phyloP scores from a whole-genome alignment of 2,113 vertebrate genomes.

The Cyanistes caeruleus region DNA sequence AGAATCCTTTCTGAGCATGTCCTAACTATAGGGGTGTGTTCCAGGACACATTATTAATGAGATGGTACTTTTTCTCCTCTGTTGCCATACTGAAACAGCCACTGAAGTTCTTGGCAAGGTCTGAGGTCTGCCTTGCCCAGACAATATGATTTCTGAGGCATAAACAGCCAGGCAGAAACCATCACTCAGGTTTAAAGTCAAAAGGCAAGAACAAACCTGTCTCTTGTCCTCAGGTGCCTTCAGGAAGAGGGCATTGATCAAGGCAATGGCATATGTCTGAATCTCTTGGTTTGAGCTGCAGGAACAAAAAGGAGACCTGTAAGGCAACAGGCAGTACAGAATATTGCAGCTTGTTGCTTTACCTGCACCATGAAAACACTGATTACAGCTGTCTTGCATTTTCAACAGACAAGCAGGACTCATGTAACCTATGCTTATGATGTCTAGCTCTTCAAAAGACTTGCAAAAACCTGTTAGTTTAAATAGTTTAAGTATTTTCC shows the following conservation, averaged over 20 bases:
- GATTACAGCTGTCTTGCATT: neutral
- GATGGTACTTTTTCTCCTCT: neutral
- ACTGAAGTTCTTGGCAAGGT: neutral
- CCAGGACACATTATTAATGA: neutral
- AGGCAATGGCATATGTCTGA: conserved; percentile 96
- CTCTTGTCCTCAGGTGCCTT: conserved; percentile 97
- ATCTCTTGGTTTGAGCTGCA: conserved; percentile 98
- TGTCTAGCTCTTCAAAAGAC: neutral
- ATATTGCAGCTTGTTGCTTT: neutral
- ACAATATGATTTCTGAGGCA: neutral
- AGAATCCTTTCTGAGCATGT: neutral
- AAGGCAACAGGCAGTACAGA: neutral
- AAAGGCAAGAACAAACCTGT: conserved; percentile 83
- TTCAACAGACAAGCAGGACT: neutral
- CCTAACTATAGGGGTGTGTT: neutral
- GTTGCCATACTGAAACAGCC: neutral
- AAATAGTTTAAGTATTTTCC: neutral
- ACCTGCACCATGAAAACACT: neutral
- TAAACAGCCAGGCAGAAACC: neutral
- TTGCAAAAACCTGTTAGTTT: neutral
- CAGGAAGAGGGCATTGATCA: conserved; percentile 98
- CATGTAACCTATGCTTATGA: neutral
- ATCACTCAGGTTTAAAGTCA: neutral
- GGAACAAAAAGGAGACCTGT: neutral
- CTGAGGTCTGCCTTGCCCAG: neutral